Conservation (phyloP, 2,113 vertebrate genomes). For the Perca fluviatilis region DNA sequence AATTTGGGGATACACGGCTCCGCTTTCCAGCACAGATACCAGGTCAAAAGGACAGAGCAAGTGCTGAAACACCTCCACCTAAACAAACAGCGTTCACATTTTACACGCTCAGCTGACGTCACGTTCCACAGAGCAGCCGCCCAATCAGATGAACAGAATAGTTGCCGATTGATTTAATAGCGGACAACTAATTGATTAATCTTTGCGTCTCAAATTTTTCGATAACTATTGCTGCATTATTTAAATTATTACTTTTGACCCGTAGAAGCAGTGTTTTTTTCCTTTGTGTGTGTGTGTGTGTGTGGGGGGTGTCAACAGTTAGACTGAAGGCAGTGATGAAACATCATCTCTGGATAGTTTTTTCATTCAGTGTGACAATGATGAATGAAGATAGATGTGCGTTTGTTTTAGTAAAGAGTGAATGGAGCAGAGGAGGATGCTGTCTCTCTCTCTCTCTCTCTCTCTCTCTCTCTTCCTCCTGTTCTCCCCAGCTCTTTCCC, state of each 20-base stretch:
- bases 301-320: not conserved
- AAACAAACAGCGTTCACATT: not conserved
- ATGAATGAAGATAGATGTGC: constrained; percentile 19
- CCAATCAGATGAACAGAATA: too few species aligned
- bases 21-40: constrained; percentile 1
- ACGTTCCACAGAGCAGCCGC: too few species aligned
- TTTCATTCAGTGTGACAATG: not conserved
- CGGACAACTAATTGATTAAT: too few species aligned
- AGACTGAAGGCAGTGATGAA: not conserved
- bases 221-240: not conserved
- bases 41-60: constrained; percentile 6
- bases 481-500: not conserved
- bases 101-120: not conserved
- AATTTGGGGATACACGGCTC: not conserved
- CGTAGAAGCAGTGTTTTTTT: not conserved
- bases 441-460: not conserved
- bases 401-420: not conserved
- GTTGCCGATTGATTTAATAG: too few species aligned
- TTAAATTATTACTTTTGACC: not conserved
- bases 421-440: constrained; percentile 9
- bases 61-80: constrained; percentile 9
- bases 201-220: too few species aligned
- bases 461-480: not conserved
- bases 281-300: not conserved
- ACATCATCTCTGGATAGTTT: not conserved